Conservation (phyloP, 2,797 vertebrate genomes). For the Stomatorhinus walkeri region DNA sequence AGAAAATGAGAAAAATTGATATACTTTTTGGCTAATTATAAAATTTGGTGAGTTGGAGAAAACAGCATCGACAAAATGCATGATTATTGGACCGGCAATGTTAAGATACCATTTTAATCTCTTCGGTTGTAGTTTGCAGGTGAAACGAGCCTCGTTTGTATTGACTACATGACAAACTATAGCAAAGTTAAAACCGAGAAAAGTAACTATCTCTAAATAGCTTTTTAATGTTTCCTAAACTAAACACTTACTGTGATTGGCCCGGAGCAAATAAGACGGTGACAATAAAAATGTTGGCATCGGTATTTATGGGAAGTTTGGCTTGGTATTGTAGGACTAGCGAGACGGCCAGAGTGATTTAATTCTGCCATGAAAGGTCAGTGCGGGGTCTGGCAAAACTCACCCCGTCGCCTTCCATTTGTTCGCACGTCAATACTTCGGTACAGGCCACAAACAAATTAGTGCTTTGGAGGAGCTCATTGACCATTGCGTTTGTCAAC, state of each 20-base stretch:
- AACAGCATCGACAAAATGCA: neutral
- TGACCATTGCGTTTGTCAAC: conserved; percentile 27
- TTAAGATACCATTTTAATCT: neutral
- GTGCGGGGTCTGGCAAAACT: conserved; percentile 50
- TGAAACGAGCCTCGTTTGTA: neutral
- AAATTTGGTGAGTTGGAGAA: neutral
- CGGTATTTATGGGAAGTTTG: conserved; percentile 46
- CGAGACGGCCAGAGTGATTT: conserved; percentile 50
- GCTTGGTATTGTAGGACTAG: conserved; percentile 51
- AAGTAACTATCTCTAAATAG: neutral
- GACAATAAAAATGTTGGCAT: conserved; percentile 50
- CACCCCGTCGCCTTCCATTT: conserved; percentile 54
- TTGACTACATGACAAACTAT: no score
- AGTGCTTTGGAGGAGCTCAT: conserved; percentile 36
- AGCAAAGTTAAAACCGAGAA: neutral
- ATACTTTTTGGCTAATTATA: neutral
- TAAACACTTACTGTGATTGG: conserved; percentile 22
- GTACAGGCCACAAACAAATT: conserved; percentile 48
- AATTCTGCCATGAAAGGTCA: conserved; percentile 54
- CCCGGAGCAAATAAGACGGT: conserved; percentile 44
- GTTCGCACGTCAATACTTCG: conserved; percentile 44
- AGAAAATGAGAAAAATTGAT: neutral
- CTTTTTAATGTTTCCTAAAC: neutral
- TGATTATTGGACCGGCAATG: neutral
- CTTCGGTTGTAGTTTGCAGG: neutral